Evolutionary conservation across 1,140 invertebrate species (phyloP).

Genomic region (Pristionchus pacificus): DNA sequence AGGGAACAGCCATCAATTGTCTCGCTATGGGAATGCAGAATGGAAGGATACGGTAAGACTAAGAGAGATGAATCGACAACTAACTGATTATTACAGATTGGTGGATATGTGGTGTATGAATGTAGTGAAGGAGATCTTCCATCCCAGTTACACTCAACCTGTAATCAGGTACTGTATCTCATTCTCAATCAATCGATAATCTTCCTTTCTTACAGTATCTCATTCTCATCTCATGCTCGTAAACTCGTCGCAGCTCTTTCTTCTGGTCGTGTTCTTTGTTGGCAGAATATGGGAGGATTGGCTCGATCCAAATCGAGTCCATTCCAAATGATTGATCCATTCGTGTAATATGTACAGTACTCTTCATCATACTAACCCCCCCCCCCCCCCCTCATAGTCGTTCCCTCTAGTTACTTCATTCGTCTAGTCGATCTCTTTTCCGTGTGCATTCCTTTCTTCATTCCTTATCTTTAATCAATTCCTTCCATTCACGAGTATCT

Average conservation of each 20-base stretch:
- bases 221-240: not conserved
- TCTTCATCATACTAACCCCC: too few relatives aligned
- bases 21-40: constrained; percentile 30
- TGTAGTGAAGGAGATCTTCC: constrained; percentile 9
- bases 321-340: constrained; percentile 14
- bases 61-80: not conserved
- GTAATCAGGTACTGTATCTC: constrained; percentile 1
- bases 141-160: constrained; percentile 10
- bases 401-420: too few relatives aligned
- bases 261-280: constrained; percentile 15
- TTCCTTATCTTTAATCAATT: too few relatives aligned
- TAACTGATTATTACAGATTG: constrained; percentile 4
- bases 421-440: too few relatives aligned
- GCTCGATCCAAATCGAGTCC: not conserved
- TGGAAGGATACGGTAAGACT: constrained; percentile 14
- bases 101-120: constrained; percentile 22
- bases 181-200: not conserved
- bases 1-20: constrained; percentile 34
- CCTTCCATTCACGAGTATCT: too few relatives aligned
- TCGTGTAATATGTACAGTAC: constrained; percentile 4
- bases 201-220: constrained; percentile 1
- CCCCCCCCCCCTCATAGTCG: too few relatives aligned
- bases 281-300: constrained; percentile 7
- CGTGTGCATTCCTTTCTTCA: too few relatives aligned
- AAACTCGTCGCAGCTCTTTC: constrained; percentile 9